Base-by-base conservation (phyloP, 1,140 invertebrate species). In the Frieseomelitta varia region DNA sequence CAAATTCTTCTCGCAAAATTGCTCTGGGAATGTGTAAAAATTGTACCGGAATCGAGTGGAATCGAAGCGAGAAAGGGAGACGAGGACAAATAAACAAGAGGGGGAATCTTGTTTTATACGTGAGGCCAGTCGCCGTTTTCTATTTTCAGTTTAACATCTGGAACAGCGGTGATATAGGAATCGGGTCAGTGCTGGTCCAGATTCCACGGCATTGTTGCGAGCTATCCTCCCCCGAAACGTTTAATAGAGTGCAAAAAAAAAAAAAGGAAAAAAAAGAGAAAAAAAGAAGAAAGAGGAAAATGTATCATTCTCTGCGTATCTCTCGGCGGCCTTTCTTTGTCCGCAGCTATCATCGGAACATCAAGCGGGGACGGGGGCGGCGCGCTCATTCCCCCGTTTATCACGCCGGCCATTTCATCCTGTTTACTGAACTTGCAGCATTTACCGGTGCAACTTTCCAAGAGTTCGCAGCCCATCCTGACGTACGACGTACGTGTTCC, bases 161-260 rank as follows among this genome's bases (percentile, higher is more conserved):
- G 81, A 71, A 53, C 81, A 79, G 67, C 47, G 39, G 75, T 51
- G 81, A 84, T 84, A 84, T 71, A 71, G 81, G 79, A 84, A 84
- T 84, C 81, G 76, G 67, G 81, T 84, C 81, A 55, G 56, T 30
- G 81, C 34, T 79, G 81, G 81, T 84, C 81, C 81, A 84, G 81
- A 84, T 79, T 71, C 39, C 55, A 10, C 65, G 67, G 63, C 39
- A 84, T 84, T 84, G 81, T 84, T 79, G 76, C 67, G 39, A 47
- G 39, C 39, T 47, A 84, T 47, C 67, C 39, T 65, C 39, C 17
- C 74, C 39, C 55, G 21, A 79, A 84, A 79, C 65, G 27, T 69
- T 63, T 79, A 79, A 84, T 68, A 71, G 63, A 55, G 63, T 53
- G 51, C 63, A 65, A 76, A 69, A 76, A 75, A 2, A 67, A 19